phyloP scores from a whole-genome alignment of 1,140 invertebrate species.

The Anoplolepis gracilipes region DNA sequence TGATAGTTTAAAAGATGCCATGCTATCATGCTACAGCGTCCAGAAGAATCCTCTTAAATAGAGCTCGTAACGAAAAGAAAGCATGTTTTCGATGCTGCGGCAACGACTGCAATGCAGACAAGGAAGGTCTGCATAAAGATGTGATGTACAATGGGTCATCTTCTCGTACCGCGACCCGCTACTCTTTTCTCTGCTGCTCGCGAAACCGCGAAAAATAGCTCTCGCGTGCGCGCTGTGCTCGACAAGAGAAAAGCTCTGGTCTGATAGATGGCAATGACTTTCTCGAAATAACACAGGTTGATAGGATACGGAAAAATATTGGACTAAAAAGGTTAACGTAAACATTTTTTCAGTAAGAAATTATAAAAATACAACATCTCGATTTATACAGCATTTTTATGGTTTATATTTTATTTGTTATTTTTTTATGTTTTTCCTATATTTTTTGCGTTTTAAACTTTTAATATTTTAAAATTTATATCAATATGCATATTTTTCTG shows the following conservation, averaged over 20 bases:
- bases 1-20: conserved; percentile 10
- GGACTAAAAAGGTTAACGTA: conserved; percentile 6
- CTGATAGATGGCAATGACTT: conserved; percentile 62
- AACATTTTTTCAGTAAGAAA: not conserved
- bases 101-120: conserved; percentile 40
- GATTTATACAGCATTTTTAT: not conserved
- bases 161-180: conserved; percentile 44
- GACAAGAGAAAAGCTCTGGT: conserved; percentile 55
- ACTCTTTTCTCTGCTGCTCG: not conserved
- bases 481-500: not conserved
- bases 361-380: conserved; percentile 2
- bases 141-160: conserved; percentile 57
- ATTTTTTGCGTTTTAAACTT: not conserved
- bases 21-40: not conserved
- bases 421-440: conserved; percentile 3
- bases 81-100: not conserved
- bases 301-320: conserved; percentile 35
- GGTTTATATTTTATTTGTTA: not conserved
- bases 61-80: conserved; percentile 26
- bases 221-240: conserved; percentile 34
- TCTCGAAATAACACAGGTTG: conserved; percentile 42
- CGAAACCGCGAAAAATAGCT: conserved; percentile 60
- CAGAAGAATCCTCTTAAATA: conserved; percentile 31
- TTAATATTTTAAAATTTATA: not conserved
- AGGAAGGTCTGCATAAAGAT: conserved; percentile 20